Percentiles rank a stretch among this genome's conserved stretches.
These are phyloP conservation scores for Parus major DNA, from an alignment of 2,113 vertebrate species.

Conservation along the genomic window DNA sequence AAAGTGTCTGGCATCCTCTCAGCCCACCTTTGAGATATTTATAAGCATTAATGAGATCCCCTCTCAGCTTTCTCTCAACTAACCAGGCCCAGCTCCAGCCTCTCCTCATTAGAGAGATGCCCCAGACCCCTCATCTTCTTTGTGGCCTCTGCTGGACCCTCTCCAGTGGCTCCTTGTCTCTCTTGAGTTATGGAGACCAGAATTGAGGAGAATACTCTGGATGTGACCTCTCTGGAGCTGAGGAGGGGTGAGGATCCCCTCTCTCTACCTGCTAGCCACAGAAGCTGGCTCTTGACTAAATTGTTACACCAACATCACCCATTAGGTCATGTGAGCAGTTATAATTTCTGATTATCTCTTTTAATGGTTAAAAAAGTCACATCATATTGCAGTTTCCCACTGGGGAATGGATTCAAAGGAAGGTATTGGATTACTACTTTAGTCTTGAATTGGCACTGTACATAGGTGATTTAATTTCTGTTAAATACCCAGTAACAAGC, in stretches of 20 bases:
- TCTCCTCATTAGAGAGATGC: neutral
- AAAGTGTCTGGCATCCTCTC: neutral
- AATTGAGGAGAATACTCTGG: neutral
- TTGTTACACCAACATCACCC: neutral
- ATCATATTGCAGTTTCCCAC: neutral
- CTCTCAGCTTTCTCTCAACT: neutral
- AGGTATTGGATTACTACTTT: neutral
- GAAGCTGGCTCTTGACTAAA: neutral
- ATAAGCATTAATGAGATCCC: rapidly evolving
- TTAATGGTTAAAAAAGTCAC: neutral
- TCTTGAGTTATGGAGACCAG: neutral
- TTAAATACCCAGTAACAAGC: neutral
- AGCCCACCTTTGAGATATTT: rapidly evolving
- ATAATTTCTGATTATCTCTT: neutral
- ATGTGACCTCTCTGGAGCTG: neutral
- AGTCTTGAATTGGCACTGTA: neutral
- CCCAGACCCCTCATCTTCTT: neutral
- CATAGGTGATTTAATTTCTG: neutral
- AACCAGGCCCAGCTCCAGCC: neutral
- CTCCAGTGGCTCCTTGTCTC: neutral
- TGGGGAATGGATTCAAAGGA: neutral
- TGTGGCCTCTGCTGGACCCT: neutral
- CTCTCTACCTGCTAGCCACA: neutral
- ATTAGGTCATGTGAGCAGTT: neutral
- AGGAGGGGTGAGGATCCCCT: neutral